Evolutionary conservation across 2,113 vertebrate species (phyloP).

Genomic region (Calyptommatus sinebrachiatus): DNA sequence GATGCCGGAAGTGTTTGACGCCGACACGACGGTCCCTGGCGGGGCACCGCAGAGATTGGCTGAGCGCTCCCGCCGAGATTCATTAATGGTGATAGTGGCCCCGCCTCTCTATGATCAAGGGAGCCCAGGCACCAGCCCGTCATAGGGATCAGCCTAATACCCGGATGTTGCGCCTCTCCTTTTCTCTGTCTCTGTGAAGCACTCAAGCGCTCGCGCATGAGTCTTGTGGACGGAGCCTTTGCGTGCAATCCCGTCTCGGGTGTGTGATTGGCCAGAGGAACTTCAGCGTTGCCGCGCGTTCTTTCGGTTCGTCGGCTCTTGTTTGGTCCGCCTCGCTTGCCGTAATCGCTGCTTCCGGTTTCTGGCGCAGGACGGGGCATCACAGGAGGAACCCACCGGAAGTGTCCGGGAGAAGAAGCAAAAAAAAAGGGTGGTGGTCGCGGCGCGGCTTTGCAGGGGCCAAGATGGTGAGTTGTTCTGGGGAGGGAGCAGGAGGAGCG

Average conservation of each 20-base stretch:
- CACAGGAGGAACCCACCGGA: not conserved
- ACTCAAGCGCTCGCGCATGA: too few species aligned
- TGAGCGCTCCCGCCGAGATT: too few species aligned
- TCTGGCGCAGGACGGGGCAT: not conserved
- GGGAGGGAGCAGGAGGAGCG: not conserved
- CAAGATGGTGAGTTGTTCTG: constrained; percentile 20
- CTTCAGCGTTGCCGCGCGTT: too few species aligned
- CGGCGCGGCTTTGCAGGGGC: not conserved
- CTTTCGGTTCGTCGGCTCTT: not conserved
- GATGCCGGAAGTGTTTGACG: not conserved
- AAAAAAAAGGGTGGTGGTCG: not conserved
- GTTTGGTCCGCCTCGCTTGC: not conserved
- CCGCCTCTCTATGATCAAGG: not conserved
- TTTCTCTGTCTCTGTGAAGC: too few species aligned
- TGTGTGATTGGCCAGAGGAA: not conserved
- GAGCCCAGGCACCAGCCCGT: too few species aligned
- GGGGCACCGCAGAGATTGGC: not conserved
- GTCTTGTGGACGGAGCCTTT: not conserved
- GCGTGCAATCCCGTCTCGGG: too few species aligned
- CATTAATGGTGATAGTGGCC: too few species aligned
- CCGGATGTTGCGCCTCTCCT: not conserved
- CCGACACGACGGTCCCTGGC: fast-evolving
- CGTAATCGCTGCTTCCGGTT: not conserved
- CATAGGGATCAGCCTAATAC: too few species aligned
- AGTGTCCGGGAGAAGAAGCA: not conserved